Evolutionary conservation across 1,140 invertebrate species (phyloP).

Genomic region (Oreohelix idahoensis): DNA sequence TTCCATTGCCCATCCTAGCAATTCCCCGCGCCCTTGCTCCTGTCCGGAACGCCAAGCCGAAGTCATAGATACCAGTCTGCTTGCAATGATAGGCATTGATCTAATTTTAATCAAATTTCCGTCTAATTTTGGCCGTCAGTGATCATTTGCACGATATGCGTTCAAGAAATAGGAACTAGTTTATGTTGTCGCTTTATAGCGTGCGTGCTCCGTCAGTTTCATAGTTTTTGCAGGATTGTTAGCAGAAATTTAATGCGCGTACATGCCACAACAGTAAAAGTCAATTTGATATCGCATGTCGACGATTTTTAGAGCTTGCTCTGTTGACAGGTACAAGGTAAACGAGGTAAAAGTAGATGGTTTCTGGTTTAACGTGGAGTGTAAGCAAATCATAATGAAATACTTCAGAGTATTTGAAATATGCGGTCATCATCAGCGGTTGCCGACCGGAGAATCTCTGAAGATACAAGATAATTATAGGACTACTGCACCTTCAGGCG

Average conservation of each 20-base stretch:
- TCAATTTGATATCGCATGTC: too few species aligned
- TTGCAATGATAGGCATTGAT: slow-evolving; percentile 8
- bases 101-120: slow-evolving; percentile 20
- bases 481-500: too few species aligned
- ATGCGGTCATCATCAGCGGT: too few species aligned
- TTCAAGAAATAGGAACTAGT: not conserved
- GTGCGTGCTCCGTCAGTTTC: not conserved
- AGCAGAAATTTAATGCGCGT: not conserved
- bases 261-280: not conserved
- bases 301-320: too few species aligned
- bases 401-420: too few species aligned
- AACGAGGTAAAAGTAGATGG: too few species aligned
- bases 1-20: not conserved
- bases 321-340: too few species aligned
- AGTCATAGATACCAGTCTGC: not conserved
- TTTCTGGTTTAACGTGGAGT: too few species aligned
- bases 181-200: not conserved
- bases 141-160: not conserved
- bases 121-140: not conserved
- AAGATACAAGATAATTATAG: too few species aligned
- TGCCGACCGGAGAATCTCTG: too few species aligned
- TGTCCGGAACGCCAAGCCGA: not conserved
- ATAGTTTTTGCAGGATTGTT: not conserved
- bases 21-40: not conserved
- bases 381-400: too few species aligned